Percentiles rank a stretch among this genome's conserved stretches.
phyloP scores from a whole-genome alignment of 2,113 vertebrate species.

The Alectura lathami region DNA sequence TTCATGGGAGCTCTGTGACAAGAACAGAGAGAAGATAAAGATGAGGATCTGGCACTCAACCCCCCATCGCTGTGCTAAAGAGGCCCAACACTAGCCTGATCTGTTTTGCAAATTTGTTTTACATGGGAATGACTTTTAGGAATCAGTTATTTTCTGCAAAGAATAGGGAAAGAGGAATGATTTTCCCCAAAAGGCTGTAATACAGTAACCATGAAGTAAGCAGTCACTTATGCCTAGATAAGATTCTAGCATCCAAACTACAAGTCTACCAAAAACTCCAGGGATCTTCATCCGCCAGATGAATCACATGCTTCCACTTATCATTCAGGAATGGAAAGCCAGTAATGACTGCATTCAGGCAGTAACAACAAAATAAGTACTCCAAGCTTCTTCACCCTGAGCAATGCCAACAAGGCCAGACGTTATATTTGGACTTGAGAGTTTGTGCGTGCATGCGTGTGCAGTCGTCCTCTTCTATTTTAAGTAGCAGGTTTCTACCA shows the following conservation, averaged over 20 bases:
- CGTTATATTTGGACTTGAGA: neutral
- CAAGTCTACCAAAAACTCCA: neutral
- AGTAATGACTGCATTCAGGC: conserved; percentile 17
- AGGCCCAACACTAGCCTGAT: neutral
- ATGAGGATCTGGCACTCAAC: neutral
- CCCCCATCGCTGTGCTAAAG: neutral
- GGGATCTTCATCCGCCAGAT: conserved; percentile 1
- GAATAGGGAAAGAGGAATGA: neutral
- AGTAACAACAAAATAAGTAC: conserved; percentile 10
- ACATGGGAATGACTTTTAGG: neutral
- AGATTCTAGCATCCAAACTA: neutral
- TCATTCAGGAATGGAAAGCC: neutral
- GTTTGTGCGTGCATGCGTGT: neutral
- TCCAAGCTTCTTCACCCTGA: neutral
- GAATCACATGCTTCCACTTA: conserved; percentile 28
- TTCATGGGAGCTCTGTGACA: neutral
- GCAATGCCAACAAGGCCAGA: neutral
- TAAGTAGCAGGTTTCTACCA: neutral
- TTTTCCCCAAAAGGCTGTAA: neutral
- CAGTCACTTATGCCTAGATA: neutral
- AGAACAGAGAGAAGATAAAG: neutral
- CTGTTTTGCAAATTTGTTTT: neutral
- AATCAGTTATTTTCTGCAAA: neutral
- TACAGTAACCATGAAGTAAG: neutral
- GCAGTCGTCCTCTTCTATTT: neutral